Base-by-base conservation (phyloP, 1,140 invertebrate species). In the Papilio machaon region DNA sequence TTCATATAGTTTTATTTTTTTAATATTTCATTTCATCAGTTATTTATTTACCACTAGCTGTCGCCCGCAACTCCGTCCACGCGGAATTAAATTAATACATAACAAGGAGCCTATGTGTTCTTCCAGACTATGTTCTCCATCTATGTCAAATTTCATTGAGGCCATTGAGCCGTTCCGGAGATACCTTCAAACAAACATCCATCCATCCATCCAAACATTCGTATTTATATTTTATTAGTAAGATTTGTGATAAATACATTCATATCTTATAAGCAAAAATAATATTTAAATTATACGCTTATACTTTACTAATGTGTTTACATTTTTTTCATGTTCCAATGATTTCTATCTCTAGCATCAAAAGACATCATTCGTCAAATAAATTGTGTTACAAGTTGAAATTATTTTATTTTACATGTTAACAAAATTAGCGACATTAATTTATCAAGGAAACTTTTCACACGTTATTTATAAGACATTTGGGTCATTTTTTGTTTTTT, bases 321-420 rank as follows among this genome's bases (percentile, higher is more conserved):
- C 64, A 35, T 35, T 70, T 35, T 67, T 70, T 70, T 70, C 30
- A 70, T 70, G 23, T 30, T 64, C 23, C 23, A 64, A 64, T 70
- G 0, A 35, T 15, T 70, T 70, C 15, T 15, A 70, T 70, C 11
- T 35, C 64, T 10, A 15, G 2, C 9, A 23, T 70, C 64, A 70
- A 70, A 70, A 70, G 64, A 70, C 5, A 11, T 35, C 64, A 17
- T 70, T 38, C 30, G 8, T 70, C 30, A 70, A 15, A 35, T 70
- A 70, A 70, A 70, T 70, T 30, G 5, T 70, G 64, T 70, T 15
- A 35, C 64, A 70, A 35, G 64, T 70, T 13, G 30, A 70, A 70
- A 70, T 70, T 38, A 70, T 30, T 70, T 70, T 70, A 70, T 70
- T 70, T 70, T 70, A 70, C 10, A 70, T 70, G 64, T 70, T 70